Base-by-base conservation (phyloP, 2,797 vertebrate species). In the Melanotaenia trifasciata region DNA sequence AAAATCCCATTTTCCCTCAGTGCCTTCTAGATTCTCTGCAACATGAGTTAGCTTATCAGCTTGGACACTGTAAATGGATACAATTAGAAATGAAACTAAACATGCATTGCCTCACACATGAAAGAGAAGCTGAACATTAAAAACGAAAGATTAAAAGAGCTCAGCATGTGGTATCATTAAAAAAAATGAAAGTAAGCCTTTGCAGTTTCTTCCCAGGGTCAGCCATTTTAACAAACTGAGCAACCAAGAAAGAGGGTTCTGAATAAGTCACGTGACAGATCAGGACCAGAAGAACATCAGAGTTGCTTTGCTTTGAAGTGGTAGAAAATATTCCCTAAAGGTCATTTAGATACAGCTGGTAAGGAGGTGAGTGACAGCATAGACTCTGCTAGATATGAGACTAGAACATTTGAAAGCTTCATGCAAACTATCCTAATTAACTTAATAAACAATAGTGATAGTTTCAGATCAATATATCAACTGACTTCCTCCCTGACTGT, bases 161-260 rank as follows among this genome's bases (percentile, higher is more conserved):
- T 62, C 70, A 80, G 70, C 68, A 70, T 72, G 72, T 22, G 9
- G 59, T 40, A 74, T 81, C 74, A 64, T 89, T 69, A 73, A 36
- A 28, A 62, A 47, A 68, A n/a, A 43, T 14, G 32, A 68, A 78
- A 59, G 32, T 26, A 36, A 13, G 62, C n/a, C 59, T 22, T 11
- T 5, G 16, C 45, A 22, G 40, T n/a, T 56, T 76, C n/a, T n/a
- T 57, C 28, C 56, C 12, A 33, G 28, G n/a, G 36, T 22, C 16
- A 26, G 12, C 16, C 7, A 51, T 38, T 13, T 32, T 32, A 65
- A 60, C 58, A 67, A 67, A 67, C 43, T 57, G 18, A 56, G 58
- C n/a, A 16, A 51, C 35, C 51, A 54, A 56, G 33, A 26, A 12
- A 51, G 20, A 58, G 30, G 40, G n/a, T 12, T 18, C 53, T 10